These are phyloP conservation scores for Bombus terrestris DNA, from an alignment of 1,140 invertebrate species.

Conservation along the genomic window DNA sequence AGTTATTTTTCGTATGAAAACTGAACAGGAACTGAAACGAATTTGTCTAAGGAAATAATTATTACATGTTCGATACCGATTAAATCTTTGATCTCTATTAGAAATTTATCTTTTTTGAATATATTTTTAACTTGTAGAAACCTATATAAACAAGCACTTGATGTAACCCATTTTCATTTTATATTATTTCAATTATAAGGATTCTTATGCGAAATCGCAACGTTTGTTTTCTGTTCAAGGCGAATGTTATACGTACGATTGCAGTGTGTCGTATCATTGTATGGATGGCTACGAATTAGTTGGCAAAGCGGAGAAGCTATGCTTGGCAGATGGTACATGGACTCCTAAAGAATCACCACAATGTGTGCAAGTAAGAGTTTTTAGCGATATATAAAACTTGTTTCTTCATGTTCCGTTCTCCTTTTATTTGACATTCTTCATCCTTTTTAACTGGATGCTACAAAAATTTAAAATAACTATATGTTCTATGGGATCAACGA, in stretches of 20 bases:
- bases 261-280: conserved; percentile 95
- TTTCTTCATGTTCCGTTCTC: neutral
- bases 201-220: neutral
- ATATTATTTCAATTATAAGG: neutral
- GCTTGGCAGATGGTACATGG: conserved; percentile 94
- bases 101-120: too few relatives aligned
- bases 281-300: conserved; percentile 95
- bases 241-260: conserved; percentile 95
- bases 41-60: too few relatives aligned
- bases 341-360: conserved; percentile 93
- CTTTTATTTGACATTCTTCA: neutral
- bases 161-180: neutral
- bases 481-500: too few relatives aligned
- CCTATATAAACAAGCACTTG: too few relatives aligned
- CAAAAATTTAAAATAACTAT: too few relatives aligned
- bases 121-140: too few relatives aligned
- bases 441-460: too few relatives aligned
- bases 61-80: too few relatives aligned
- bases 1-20: too few relatives aligned
- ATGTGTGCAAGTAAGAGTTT: conserved; percentile 88
- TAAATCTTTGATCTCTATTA: too few relatives aligned
- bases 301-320: conserved; percentile 91
- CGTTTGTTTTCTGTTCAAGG: conserved; percentile 82
- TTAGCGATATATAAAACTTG: neutral
- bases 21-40: too few relatives aligned